Base-by-base conservation (phyloP, 2,888 invertebrate genomes). In the Atrina japonica region DNA sequence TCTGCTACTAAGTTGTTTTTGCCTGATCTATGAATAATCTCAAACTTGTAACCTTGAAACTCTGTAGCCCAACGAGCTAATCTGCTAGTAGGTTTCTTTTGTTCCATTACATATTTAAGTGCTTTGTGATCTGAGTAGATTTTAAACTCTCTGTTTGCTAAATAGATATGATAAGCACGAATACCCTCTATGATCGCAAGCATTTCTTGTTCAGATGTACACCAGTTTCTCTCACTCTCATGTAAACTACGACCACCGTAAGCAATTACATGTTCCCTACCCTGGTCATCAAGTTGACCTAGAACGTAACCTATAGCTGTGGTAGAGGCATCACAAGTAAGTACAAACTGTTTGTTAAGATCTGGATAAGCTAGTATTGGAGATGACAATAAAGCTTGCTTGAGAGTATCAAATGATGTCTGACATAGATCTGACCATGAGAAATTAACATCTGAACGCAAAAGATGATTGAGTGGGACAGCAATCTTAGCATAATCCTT, bases 201-300 rank as follows among this genome's bases (percentile, higher is more conserved):
- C 14, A 14, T 18, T 40, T 56, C 56, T 21, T 18, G 35, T 14
- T 59, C 59, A 23, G 59, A 59, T 23, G 59, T 43, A 16, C 23
- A 59, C 59, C 59, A 45, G 25, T 59, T 59, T 45, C 59, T 43
- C 27, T 59, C 25, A 9, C 16, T 21, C 16, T 41, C 23, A 14
- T 6, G 3, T 16, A 59, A 25, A 23, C 43, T 23, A 30, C 78
- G 30, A 23, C 78, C 78, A 18, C 74, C 77, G 72, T 74, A 78
- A 18, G 70, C 58, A 16, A 75, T 74, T 11, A 74, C 76, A 27
- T 63, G 35, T 52, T 78, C 76, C 9, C 49, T 40, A 2, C 59
- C 66, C 45, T 65, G 47, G 16, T 52, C 29, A 61, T 70, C 72
- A 25, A 63, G 3, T 45, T 74, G 74, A 16, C 64, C 64, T 23